Evolutionary conservation across 2,113 vertebrate species (phyloP).

Genomic region (Phylloscopus trochiloides): DNA sequence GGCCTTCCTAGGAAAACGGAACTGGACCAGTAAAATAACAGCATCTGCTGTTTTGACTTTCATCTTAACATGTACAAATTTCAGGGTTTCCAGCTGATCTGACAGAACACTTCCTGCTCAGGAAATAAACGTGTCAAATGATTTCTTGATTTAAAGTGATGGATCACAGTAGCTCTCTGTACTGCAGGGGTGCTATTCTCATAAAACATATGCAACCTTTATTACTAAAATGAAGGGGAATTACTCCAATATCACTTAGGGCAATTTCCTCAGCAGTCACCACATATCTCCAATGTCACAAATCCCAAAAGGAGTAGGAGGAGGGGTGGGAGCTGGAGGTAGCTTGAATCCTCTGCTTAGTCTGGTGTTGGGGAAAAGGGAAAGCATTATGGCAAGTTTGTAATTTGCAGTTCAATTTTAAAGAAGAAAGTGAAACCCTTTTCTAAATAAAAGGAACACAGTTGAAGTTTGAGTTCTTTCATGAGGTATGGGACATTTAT

Average conservation of each 20-base stretch:
- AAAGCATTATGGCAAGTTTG: neutral
- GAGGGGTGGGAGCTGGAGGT: conserved; percentile 2
- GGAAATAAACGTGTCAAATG: conserved; percentile 72
- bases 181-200: conserved; percentile 58
- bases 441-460: conserved; percentile 49
- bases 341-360: neutral
- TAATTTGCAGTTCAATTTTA: neutral
- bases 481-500: neutral
- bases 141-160: conserved; percentile 72
- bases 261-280: conserved; percentile 53
- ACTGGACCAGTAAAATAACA: conserved; percentile 30
- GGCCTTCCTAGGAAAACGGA: neutral
- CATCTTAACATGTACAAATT: conserved; percentile 55
- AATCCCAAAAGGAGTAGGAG: conserved; percentile 23
- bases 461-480: neutral
- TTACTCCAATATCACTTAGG: conserved; percentile 56
- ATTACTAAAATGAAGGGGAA: conserved; percentile 52
- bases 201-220: conserved; percentile 65
- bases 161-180: conserved; percentile 68
- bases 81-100: conserved; percentile 66
- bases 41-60: conserved; percentile 46
- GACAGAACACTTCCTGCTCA: conserved; percentile 66
- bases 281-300: conserved; percentile 48
- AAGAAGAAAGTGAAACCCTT: neutral
- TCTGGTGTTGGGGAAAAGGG: neutral